A percentile compares a stretch with the other conserved stretches of the same genome.
phyloP scores from a whole-genome alignment of 1,140 invertebrate species.

The Drosophila parabipectinata region DNA sequence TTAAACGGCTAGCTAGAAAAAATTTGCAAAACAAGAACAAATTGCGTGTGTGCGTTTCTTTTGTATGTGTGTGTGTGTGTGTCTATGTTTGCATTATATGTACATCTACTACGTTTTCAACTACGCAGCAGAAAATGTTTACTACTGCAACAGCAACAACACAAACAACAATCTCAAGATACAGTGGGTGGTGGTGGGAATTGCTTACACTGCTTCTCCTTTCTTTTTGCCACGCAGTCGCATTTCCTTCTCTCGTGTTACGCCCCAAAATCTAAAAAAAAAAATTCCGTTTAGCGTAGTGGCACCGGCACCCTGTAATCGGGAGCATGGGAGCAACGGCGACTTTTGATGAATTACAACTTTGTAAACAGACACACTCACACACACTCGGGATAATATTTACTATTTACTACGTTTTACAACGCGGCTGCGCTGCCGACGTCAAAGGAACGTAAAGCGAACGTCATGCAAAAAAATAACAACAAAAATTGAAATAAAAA shows the following conservation, averaged over 20 bases:
- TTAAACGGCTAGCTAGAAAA: slow-evolving; percentile 38
- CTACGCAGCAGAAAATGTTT: slow-evolving; percentile 71
- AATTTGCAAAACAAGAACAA: slow-evolving; percentile 60
- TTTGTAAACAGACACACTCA: slow-evolving; percentile 52
- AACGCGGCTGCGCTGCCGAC: slow-evolving; percentile 51
- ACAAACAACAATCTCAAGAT: slow-evolving; percentile 10
- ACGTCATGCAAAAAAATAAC: slow-evolving; percentile 37
- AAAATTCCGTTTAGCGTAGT: neutral
- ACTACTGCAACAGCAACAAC: slow-evolving; percentile 41
- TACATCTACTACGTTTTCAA: slow-evolving; percentile 55
- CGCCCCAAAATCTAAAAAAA: slow-evolving; percentile 53
- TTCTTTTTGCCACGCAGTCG: slow-evolving; percentile 67
- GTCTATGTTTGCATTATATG: slow-evolving; percentile 31
- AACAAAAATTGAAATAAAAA: neutral
- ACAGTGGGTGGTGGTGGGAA: slow-evolving; percentile 33
- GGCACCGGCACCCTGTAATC: slow-evolving; percentile 55
- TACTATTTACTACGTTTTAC: slow-evolving; percentile 63
- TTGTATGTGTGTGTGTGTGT: neutral
- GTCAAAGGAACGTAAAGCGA: slow-evolving; percentile 23
- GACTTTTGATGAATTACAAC: slow-evolving; percentile 72
- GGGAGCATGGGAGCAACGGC: slow-evolving; percentile 19
- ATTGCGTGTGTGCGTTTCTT: slow-evolving; percentile 30
- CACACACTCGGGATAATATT: slow-evolving; percentile 4
- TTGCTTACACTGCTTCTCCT: slow-evolving; percentile 23
- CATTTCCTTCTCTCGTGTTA: slow-evolving; percentile 58